These are phyloP conservation scores for Petrolisthes manimaculis DNA, from an alignment of 2,888 invertebrate genomes.

Conservation along the genomic window DNA sequence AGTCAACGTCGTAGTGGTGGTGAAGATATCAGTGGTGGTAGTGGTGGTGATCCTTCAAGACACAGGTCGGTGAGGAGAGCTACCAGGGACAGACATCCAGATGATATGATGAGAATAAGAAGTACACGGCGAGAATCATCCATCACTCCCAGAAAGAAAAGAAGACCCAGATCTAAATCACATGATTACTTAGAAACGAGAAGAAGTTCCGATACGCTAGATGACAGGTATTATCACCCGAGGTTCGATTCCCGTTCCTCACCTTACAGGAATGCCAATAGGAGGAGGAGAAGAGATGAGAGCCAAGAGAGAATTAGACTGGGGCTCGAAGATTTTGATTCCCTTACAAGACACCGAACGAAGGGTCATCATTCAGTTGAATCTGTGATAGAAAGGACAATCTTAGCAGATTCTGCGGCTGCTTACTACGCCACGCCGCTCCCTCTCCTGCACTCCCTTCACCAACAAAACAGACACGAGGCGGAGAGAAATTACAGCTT, in stretches of 20 bases:
- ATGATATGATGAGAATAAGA: constrained; percentile 18
- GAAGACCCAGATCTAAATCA: constrained; percentile 33
- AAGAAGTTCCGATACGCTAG: constrained; percentile 21
- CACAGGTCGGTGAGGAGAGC: constrained; percentile 20
- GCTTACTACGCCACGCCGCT: constrained; percentile 39
- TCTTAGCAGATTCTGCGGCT: constrained; percentile 17
- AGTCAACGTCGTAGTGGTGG: background rate
- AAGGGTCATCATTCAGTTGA: constrained; percentile 17
- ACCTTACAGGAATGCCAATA: background rate
- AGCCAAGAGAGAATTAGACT: constrained; percentile 30
- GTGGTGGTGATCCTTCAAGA: background rate
- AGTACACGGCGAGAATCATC: constrained; percentile 24
- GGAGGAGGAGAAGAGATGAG: constrained; percentile 17
- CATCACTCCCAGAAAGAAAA: constrained; percentile 27
- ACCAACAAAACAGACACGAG: constrained; percentile 40
- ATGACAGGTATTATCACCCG: constrained; percentile 15
- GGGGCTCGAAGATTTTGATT: constrained; percentile 9
- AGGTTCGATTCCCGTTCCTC: background rate
- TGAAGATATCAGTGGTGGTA: background rate
- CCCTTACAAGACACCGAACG: constrained; percentile 20
- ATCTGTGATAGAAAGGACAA: constrained; percentile 25
- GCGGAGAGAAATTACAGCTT: constrained; percentile 27
- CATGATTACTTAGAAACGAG: constrained; percentile 31
- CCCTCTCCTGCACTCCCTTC: constrained; percentile 46
- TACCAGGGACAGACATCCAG: constrained; percentile 26